These are phyloP conservation scores for Pipistrellus pipistrellus DNA, from an alignment of 2,797 vertebrate species.

Conservation along the genomic window DNA sequence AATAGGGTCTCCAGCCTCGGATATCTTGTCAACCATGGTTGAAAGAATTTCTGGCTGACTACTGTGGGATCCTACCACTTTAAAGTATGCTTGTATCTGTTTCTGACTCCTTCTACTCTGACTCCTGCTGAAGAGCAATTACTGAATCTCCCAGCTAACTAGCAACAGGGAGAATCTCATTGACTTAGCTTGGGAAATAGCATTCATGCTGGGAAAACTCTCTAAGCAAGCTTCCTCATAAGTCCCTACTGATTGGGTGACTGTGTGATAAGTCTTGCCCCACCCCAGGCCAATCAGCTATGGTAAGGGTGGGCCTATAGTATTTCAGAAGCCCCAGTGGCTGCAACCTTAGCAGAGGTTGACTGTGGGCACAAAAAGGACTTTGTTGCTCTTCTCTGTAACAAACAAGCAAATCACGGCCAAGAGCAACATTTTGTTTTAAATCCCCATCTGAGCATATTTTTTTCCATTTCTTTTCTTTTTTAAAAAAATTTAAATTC, in stretches of 20 bases:
- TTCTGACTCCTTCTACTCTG: neutral
- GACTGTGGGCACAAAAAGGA: neutral
- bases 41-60: conserved; percentile 29
- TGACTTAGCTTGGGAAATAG: neutral
- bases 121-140: neutral
- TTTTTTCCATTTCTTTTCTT: no score
- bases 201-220: neutral
- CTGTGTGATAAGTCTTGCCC: neutral
- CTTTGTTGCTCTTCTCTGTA: conserved; percentile 13
- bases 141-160: neutral
- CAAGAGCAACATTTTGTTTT: neutral
- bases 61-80: neutral
- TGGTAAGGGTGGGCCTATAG: neutral
- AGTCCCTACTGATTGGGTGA: neutral
- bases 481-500: no score
- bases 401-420: conserved; percentile 5
- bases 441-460: no score
- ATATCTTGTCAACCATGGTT: neutral
- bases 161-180: neutral
- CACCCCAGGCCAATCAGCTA: neutral
- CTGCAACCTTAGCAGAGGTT: neutral
- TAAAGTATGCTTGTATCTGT: neutral
- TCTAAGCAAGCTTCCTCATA: neutral
- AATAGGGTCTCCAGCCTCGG: neutral
- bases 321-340: neutral